Percentiles rank a stretch among this genome's conserved stretches.
Evolutionary conservation across 1,140 invertebrate species (phyloP).

Genomic region (Sipha flava): DNA sequence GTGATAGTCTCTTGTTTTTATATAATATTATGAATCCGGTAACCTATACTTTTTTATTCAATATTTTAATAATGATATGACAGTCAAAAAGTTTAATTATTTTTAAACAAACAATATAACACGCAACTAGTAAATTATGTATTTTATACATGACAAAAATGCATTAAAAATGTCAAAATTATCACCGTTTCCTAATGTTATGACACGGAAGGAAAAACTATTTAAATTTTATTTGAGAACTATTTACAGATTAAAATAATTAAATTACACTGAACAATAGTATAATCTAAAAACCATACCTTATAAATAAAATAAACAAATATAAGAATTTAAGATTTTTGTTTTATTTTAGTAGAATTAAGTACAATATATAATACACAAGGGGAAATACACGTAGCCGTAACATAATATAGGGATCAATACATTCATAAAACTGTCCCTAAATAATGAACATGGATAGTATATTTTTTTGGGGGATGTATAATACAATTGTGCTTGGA

Average conservation of each 20-base stretch:
- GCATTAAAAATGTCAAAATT: not conserved
- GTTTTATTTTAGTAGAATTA: constrained; percentile 6
- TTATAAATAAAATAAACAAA: not conserved
- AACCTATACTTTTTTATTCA: not conserved
- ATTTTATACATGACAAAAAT: not conserved
- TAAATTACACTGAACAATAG: not conserved
- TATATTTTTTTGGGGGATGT: not conserved
- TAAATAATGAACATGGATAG: not conserved
- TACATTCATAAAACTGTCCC: constrained; percentile 7
- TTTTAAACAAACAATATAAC: not conserved
- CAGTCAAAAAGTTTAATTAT: not conserved
- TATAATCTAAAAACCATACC: not conserved
- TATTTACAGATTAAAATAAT: not conserved
- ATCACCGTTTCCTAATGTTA: not conserved
- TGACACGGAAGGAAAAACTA: no score
- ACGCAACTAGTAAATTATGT: not conserved
- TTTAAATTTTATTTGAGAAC: not conserved
- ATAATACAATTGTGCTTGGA: not conserved
- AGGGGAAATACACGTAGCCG: not conserved
- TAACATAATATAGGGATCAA: not conserved
- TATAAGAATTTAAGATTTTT: not conserved
- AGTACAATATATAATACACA: not conserved
- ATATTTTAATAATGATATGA: not conserved
- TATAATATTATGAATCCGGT: not conserved
- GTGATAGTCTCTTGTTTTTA: not conserved